Conservation (phyloP, 2,888 invertebrate genomes). For the Andrena trimmerana region DNA sequence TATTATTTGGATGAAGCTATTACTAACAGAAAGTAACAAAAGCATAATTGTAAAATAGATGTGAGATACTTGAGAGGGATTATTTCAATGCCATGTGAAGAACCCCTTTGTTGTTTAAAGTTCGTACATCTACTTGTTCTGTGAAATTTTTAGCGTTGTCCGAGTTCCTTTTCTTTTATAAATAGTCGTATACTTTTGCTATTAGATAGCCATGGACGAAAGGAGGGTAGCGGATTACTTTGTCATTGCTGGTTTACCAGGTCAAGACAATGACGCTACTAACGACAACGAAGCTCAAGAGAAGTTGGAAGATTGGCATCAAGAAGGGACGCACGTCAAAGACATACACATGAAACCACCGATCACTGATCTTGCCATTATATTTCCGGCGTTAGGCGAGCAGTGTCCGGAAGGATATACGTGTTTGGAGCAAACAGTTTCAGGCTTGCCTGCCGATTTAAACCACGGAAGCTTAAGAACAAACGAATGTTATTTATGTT, state of each 20-base stretch:
- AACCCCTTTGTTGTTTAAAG: conserved; percentile 36
- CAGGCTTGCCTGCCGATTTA: conserved; percentile 96
- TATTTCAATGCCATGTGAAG: conserved; percentile 57
- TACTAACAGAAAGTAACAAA: conserved; percentile 21
- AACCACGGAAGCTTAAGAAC: conserved; percentile 98
- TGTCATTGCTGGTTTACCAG: conserved; percentile 97
- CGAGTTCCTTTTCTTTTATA: background rate
- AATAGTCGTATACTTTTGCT: background rate
- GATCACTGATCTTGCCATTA: conserved; percentile 97
- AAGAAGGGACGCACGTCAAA: conserved; percentile 90
- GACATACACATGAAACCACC: conserved; percentile 94
- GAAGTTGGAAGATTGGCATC: conserved; percentile 83
- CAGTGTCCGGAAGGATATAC: conserved; percentile 92
- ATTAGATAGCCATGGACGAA: conserved; percentile 89
- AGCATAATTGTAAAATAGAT: conserved; percentile 34
- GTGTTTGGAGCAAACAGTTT: conserved; percentile 91
- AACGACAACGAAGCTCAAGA: conserved; percentile 90
- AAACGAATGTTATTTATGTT: conserved; percentile 97
- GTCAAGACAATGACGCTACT: conserved; percentile 77
- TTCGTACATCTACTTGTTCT: conserved; percentile 34
- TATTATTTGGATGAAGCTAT: conserved; percentile 21
- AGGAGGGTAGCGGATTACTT: conserved; percentile 98
- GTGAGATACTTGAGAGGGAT: conserved; percentile 14
- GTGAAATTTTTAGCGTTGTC: background rate
- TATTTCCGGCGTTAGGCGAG: conserved; percentile 96